Conservation (phyloP, 2,888 invertebrate genomes). For the Lasioglossum villosulum region DNA sequence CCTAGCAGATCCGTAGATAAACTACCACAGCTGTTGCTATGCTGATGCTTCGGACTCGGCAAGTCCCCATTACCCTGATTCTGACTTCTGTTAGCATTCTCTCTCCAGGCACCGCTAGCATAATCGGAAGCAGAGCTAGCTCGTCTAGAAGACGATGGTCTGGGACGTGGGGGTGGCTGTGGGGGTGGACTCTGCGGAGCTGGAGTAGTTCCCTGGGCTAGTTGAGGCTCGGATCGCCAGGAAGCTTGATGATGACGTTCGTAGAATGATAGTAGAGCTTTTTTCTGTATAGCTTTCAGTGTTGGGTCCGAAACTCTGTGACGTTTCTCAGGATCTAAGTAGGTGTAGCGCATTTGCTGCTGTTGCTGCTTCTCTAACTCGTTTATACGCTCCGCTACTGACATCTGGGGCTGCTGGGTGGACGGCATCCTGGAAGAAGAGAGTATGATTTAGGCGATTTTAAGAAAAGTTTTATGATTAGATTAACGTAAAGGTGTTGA, state of each 20-base stretch:
- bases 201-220: slow-evolving; percentile 79
- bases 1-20: slow-evolving; percentile 87
- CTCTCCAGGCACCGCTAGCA: slow-evolving; percentile 85
- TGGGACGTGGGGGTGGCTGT: slow-evolving; percentile 84
- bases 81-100: slow-evolving; percentile 77
- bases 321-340: slow-evolving; percentile 90
- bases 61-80: slow-evolving; percentile 69
- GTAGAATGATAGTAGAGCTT: slow-evolving; percentile 92
- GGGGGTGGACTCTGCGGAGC: slow-evolving; percentile 76
- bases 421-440: slow-evolving; percentile 68
- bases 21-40: slow-evolving; percentile 87
- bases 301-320: slow-evolving; percentile 90
- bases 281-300: slow-evolving; percentile 92
- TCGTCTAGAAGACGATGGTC: slow-evolving; percentile 85
- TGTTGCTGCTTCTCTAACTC: slow-evolving; percentile 83
- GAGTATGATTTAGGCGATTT: background rate
- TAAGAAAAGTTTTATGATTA: background rate
- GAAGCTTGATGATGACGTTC: slow-evolving; percentile 88
- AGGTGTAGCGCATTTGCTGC: slow-evolving; percentile 87
- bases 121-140: slow-evolving; percentile 90
- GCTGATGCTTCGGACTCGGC: slow-evolving; percentile 85
- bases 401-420: slow-evolving; percentile 83
- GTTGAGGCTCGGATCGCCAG: slow-evolving; percentile 87
- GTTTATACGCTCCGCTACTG: slow-evolving; percentile 86
- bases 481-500: background rate